Evolutionary conservation across 2,797 vertebrate genomes (phyloP), one percentile per base, ranked within the genome.

Genomic region (Semaprochilodus insignis): DNA sequence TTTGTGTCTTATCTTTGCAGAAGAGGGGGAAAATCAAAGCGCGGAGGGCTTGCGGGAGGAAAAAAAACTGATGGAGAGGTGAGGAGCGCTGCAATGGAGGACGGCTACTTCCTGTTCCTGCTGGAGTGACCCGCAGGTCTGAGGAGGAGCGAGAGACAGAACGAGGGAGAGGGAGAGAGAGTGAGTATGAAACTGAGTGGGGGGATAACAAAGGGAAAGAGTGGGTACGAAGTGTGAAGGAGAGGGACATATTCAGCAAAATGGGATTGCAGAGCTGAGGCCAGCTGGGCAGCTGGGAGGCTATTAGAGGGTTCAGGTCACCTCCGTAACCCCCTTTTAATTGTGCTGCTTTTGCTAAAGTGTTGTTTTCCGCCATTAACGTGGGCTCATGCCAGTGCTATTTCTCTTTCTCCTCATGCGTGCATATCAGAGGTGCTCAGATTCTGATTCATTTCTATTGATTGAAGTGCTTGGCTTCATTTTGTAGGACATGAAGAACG

Each of bases 1-100:
- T 88, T 89, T 85, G 84, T 89, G 85, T 88, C 85, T 89, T 90
- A 87, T 90, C 81, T 83, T 88, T 90, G 83, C 87, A 89, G 89
- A 91, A 81, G 85, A 88, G 80, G 84, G 79, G 77, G 83, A 67
- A 80, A 83, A 89, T 88, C 85, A 89, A 88, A 82, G 78, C 52
- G 52, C 36, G 70, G 73, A 81, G 78, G 77, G 81, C 74, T 75
- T 3, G 70, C 23, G 16, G 48, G 76, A 57, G 77, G 77, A 77
- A 44, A 66, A 51, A 70, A 70, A 70, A 48, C 80, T 52, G 70
- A 75, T 54, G 60, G 81, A 87, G 76, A 77, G 84, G 85, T 86
- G 82, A 88, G 70, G 44, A 70, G 75, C 84, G 71, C 74, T 44
- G 77, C 78, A 79, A 70, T 60, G 86, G 85, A 88, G 81, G 82